Conservation (phyloP, 2,113 vertebrate species). For the Calypte anna region DNA sequence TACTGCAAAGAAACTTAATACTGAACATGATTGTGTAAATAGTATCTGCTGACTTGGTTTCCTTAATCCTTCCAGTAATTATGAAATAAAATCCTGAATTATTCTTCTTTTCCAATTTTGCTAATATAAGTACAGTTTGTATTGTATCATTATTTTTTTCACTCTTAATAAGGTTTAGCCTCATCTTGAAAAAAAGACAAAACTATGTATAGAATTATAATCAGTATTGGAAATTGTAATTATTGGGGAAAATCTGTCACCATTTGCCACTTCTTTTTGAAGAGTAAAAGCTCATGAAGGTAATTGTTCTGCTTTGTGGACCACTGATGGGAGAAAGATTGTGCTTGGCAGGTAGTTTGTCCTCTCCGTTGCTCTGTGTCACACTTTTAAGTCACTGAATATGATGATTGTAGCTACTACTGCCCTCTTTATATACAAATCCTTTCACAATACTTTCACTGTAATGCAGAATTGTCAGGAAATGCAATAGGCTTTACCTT, state of each 20-base stretch:
- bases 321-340: not conserved
- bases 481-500: constrained; percentile 66
- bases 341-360: constrained; percentile 33
- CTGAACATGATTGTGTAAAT: not conserved
- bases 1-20: not conserved
- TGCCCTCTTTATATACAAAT: constrained; percentile 67
- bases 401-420: constrained; percentile 55
- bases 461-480: constrained; percentile 73
- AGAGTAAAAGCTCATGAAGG: not conserved
- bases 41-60: not conserved
- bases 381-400: constrained; percentile 58
- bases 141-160: not conserved
- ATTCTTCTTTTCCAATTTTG: not conserved
- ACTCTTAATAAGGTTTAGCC: not conserved
- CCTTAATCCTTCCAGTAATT: not conserved
- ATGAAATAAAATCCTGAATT: not conserved
- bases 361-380: constrained; percentile 49
- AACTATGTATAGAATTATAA: not conserved
- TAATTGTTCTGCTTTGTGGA: constrained; percentile 8
- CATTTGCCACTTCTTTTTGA: not conserved
- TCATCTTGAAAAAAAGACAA: not conserved
- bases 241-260: not conserved
- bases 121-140: not conserved
- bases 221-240: not conserved
- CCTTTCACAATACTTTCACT: constrained; percentile 48